Evolutionary conservation across 2,888 invertebrate genomes (phyloP).

Genomic region (Achlya flavicornis): DNA sequence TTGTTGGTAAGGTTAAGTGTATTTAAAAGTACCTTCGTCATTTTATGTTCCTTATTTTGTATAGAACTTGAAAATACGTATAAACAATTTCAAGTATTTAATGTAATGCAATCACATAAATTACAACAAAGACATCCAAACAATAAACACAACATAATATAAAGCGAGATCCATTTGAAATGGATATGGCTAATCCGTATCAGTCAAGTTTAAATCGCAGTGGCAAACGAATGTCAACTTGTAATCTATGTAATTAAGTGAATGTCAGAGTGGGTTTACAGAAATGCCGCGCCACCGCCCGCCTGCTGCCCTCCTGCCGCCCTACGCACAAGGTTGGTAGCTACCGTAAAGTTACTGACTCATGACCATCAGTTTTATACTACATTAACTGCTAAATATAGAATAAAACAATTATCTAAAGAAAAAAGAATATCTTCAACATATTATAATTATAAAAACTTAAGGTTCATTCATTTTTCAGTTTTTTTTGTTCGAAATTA

Average conservation of each 20-base stretch:
- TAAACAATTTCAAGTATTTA: too few relatives aligned
- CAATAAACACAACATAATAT: slow-evolving; percentile 15
- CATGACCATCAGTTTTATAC: not conserved
- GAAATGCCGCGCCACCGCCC: slow-evolving; percentile 35
- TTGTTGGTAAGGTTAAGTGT: too few relatives aligned
- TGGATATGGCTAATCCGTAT: slow-evolving; percentile 69
- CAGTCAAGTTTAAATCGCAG: slow-evolving; percentile 74
- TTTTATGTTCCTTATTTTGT: not conserved
- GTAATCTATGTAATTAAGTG: slow-evolving; percentile 83
- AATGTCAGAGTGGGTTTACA: slow-evolving; percentile 70
- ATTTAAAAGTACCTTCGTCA: too few relatives aligned
- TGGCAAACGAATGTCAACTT: slow-evolving; percentile 75
- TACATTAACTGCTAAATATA: not conserved
- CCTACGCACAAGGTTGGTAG: not conserved
- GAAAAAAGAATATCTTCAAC: not conserved
- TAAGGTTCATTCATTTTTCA: not conserved
- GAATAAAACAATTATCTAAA: not conserved
- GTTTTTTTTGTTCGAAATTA: too few relatives aligned
- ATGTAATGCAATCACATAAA: too few relatives aligned
- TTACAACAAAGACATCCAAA: slow-evolving; percentile 2
- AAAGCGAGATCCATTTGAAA: slow-evolving; percentile 45
- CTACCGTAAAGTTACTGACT: not conserved
- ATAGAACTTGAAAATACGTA: too few relatives aligned
- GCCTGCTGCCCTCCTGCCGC: slow-evolving; percentile 2
- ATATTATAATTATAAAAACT: not conserved